phyloP scores from a whole-genome alignment of 2,113 vertebrate species.

The Tapirus terrestris region DNA sequence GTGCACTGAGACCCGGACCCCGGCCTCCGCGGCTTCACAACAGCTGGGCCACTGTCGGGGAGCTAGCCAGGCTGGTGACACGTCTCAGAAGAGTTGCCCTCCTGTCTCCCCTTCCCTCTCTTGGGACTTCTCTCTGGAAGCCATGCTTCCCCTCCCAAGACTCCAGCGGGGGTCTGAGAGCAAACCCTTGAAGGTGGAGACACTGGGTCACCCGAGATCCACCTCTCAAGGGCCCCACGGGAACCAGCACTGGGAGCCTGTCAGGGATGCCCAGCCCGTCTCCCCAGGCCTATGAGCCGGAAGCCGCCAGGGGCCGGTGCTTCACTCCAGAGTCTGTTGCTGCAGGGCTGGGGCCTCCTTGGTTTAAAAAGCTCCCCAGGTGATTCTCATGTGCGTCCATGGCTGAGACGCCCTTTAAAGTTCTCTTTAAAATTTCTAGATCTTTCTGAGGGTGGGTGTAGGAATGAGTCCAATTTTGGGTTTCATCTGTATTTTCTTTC shows the following conservation, averaged over 20 bases:
- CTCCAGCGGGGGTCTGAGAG: background rate
- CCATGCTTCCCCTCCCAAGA: background rate
- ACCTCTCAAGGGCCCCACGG: background rate
- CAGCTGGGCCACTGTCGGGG: background rate
- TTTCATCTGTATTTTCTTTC: background rate
- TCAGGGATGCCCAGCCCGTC: rapidly evolving
- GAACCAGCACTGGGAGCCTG: rapidly evolving
- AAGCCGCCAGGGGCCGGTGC: background rate
- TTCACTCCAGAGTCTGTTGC: rapidly evolving
- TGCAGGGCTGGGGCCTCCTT: rapidly evolving
- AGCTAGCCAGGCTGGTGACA: rapidly evolving
- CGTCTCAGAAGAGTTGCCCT: rapidly evolving
- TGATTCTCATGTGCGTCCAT: rapidly evolving
- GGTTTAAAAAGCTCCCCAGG: background rate
- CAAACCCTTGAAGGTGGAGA: background rate
- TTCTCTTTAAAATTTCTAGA: background rate
- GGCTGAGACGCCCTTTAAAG: background rate
- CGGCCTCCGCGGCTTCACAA: rapidly evolving
- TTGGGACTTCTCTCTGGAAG: background rate
- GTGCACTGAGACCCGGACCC: rapidly evolving
- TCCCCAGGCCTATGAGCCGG: background rate
- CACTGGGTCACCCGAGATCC: rapidly evolving
- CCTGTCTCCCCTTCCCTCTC: background rate
- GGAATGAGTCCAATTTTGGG: background rate
- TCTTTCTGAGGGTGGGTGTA: background rate